Base-by-base conservation (phyloP, 2,113 vertebrate species). In the Seriola quinqueradiata region DNA sequence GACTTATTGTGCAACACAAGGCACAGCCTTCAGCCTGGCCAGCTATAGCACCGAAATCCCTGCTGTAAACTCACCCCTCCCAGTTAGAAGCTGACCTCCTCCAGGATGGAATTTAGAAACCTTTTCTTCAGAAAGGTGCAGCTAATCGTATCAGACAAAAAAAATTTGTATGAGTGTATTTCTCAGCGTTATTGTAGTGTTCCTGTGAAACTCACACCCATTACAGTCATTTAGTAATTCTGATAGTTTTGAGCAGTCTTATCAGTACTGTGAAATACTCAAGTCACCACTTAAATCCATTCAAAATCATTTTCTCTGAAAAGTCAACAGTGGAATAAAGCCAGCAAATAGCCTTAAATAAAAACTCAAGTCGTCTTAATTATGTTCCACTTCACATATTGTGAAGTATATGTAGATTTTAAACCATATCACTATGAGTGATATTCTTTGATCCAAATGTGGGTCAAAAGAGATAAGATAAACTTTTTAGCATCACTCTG, bases 1-100 rank as follows among this genome's bases (percentile, higher is more conserved):
- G 86, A 75, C 70, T 90, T 64, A 90, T 90, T 87, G 84, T 82
- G 86, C 91, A 89, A 87, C 83, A 78, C 77, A 82, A 80, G 82
- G 75, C 86, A 25, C 61, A 79, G 68, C 40, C 74, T 63, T 70
- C 8, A 64, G 80, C 61, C 67, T 5, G 14, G 25, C 59, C 16
- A 54, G 77, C 81, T 57, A 60, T 4, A 60, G 60, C n/a, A 5
- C 57, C 23, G 10, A 76, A 77, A 65, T 54, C 72, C 60, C 76
- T 48, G 40, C 81, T 71, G 72, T 50, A 77, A 64, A 74, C 40
- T 61, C 84, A 38, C 9, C 44, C 17, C 72, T 75, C 54, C 16
- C 59, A 54, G 11, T 19, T 74, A 55, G 52, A 48, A 38, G 63
- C 2, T 0, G 25, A 70, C 54, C 72, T 50, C 50, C 68, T 58